Conservation (phyloP, 2,797 vertebrate genomes). For the Eulemur rubriventer region DNA sequence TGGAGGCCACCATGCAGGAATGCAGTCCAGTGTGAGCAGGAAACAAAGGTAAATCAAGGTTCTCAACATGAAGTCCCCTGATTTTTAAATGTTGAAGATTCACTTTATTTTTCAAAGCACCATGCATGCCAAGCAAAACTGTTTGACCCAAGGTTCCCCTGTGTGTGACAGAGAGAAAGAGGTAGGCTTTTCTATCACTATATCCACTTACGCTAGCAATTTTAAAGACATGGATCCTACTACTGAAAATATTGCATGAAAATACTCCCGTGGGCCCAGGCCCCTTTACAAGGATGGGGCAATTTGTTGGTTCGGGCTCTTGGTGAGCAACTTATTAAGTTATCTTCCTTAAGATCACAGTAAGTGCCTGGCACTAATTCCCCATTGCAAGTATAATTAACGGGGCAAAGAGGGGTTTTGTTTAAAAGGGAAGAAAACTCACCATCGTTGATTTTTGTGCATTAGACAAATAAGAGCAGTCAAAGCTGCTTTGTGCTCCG, state of each 20-base stretch:
- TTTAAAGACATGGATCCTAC: neutral
- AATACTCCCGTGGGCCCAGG: neutral
- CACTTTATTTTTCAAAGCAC: neutral
- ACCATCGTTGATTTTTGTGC: neutral
- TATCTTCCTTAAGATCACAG: neutral
- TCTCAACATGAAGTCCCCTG: neutral
- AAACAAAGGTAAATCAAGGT: neutral
- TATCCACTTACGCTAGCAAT: neutral
- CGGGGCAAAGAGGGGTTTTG: neutral
- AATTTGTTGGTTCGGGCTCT: neutral
- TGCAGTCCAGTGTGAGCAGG: accelerated
- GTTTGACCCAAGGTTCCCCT: neutral
- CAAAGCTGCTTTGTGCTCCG: neutral
- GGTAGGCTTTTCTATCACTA: neutral
- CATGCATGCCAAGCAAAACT: neutral
- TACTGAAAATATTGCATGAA: neutral
- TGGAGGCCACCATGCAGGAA: accelerated
- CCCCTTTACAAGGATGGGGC: neutral
- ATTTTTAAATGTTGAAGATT: neutral
- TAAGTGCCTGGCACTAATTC: neutral
- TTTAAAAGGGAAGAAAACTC: neutral
- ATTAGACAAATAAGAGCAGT: neutral
- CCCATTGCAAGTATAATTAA: neutral
- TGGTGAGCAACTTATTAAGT: neutral
- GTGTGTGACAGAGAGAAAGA: neutral